A percentile compares a stretch with the other conserved stretches of the same genome.
Conservation (phyloP, 1,140 invertebrate species). For the Euwallacea fornicatus region DNA sequence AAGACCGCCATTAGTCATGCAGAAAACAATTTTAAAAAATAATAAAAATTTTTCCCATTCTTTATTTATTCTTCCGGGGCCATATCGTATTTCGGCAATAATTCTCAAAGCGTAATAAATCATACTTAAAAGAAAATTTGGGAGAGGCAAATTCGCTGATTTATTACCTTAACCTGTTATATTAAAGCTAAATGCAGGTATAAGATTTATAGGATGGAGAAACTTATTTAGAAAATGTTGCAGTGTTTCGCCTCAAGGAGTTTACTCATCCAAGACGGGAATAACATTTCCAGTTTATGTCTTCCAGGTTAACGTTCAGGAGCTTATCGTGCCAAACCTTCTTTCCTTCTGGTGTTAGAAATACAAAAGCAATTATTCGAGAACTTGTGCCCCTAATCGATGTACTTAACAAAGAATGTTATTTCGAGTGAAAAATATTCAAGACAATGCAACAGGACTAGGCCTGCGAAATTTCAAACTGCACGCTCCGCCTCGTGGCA, state of each 20-base stretch:
- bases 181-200: conserved; percentile 33
- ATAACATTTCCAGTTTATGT: neutral
- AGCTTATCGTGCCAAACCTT: too few relatives aligned
- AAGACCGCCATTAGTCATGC: conserved; percentile 7
- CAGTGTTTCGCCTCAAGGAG: neutral
- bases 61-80: conserved; percentile 18
- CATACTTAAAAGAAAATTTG: conserved; percentile 35
- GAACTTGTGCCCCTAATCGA: neutral
- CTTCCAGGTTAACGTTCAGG: too few relatives aligned
- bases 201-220: conserved; percentile 25
- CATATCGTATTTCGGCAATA: conserved; percentile 31
- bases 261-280: neutral
- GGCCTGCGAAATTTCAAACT: conserved; percentile 18
- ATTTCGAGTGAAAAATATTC: neutral
- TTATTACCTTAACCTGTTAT: conserved; percentile 34
- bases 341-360: too few relatives aligned
- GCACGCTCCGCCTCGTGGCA: conserved; percentile 47
- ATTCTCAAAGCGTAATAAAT: conserved; percentile 31
- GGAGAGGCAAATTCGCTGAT: conserved; percentile 29
- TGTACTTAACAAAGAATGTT: too few relatives aligned
- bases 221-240: conserved; percentile 26
- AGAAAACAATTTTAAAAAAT: conserved; percentile 1
- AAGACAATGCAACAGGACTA: conserved; percentile 10
- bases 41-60: conserved; percentile 20
- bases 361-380: neutral